Percentiles rank a stretch among this genome's conserved stretches.
Evolutionary conservation across 35 echinoderm and acorn worm species (phyloP).

Genomic region (Diadema setosum): DNA sequence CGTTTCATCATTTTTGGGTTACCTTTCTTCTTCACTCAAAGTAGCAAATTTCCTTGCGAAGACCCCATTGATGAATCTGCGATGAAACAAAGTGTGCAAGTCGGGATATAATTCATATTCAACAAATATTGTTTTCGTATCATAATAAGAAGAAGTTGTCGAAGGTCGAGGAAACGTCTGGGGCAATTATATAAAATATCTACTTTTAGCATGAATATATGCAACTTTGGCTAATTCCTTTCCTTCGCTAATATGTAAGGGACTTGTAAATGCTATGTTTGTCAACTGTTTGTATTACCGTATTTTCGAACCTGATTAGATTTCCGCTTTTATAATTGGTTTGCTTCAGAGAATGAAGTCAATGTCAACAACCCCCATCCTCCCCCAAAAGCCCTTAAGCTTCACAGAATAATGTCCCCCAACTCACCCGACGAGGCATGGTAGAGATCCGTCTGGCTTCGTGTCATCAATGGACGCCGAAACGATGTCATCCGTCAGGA

Average conservation of each 20-base stretch:
- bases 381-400: background rate
- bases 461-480: conserved; percentile 59
- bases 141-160: no score
- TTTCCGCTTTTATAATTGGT: background rate
- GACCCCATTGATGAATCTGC: conserved; percentile 7
- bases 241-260: no score
- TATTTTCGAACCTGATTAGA: background rate
- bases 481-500: conserved; percentile 20
- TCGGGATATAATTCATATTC: no score
- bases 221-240: no score
- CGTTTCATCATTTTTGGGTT: conserved; percentile 8
- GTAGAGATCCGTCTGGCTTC: conserved; percentile 62
- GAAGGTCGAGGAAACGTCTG: no score
- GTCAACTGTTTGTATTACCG: no score
- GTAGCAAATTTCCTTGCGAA: conserved; percentile 20
- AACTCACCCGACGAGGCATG: conserved; percentile 56
- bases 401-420: background rate
- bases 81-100: no score
- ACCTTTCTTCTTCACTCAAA: conserved; percentile 19
- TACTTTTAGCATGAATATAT: no score
- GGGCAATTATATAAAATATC: no score
- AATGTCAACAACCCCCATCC: background rate
- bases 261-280: no score
- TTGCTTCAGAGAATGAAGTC: background rate
- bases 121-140: no score